These are phyloP conservation scores for Drosophila buzzatii DNA, from an alignment of 2,888 invertebrate species.

Conservation along the genomic window DNA sequence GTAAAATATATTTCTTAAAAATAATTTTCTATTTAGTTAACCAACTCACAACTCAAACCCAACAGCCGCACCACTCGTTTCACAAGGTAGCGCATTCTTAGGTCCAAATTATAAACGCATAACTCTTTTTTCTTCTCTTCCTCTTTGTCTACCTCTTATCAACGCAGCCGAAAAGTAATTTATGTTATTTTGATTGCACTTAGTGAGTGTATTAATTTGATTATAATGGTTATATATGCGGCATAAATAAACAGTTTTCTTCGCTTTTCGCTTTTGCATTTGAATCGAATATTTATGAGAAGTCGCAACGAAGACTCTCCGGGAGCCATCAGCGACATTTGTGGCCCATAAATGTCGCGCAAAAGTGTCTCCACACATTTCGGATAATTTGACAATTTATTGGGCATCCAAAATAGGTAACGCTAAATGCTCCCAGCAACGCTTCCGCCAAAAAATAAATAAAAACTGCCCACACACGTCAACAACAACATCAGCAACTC, in stretches of 20 bases:
- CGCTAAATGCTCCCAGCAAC: slow-evolving; percentile 18
- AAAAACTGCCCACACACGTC: background rate
- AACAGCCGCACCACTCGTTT: slow-evolving; percentile 3
- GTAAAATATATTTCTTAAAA: background rate
- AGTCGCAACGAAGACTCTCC: slow-evolving; percentile 18
- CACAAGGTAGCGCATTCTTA: slow-evolving; percentile 44
- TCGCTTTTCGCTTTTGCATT: slow-evolving; percentile 25
- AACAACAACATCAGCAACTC: slow-evolving; percentile 13
- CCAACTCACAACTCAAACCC: slow-evolving; percentile 3
- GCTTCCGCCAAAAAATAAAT: slow-evolving; percentile 25
- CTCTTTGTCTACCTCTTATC: background rate
- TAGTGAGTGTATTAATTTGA: slow-evolving; percentile 78
- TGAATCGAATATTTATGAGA: slow-evolving; percentile 59
- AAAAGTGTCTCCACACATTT: slow-evolving; percentile 58
- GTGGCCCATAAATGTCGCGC: slow-evolving; percentile 60
- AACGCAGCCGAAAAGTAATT: slow-evolving; percentile 56
- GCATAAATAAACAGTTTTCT: slow-evolving; percentile 64
- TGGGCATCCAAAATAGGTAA: slow-evolving; percentile 13
- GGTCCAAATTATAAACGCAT: slow-evolving; percentile 64
- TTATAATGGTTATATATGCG: slow-evolving; percentile 76
- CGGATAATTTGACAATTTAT: slow-evolving; percentile 57
- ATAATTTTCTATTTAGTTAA: background rate
- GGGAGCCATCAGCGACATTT: slow-evolving; percentile 37
- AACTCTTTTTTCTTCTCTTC: slow-evolving; percentile 49
- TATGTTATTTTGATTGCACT: slow-evolving; percentile 76